Evolutionary conservation across 1,140 invertebrate genomes (phyloP).

Genomic region (Saxidomus purpurata): DNA sequence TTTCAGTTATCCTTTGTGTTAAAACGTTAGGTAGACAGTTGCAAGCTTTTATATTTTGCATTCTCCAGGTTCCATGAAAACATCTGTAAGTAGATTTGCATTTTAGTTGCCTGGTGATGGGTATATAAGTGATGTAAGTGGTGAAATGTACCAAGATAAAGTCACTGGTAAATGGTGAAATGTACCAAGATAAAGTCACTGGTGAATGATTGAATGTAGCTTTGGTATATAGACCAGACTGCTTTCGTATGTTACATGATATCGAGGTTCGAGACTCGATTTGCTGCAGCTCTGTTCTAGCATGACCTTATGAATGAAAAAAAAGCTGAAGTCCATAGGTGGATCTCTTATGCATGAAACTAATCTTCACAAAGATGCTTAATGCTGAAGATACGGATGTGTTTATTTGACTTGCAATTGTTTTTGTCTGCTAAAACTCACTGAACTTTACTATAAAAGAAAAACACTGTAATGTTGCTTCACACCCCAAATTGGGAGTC

Average conservation of each 20-base stretch:
- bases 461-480: too few species aligned
- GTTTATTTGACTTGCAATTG: too few species aligned
- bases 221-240: neutral
- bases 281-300: too few species aligned
- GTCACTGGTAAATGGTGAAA: neutral
- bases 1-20: neutral
- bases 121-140: neutral
- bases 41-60: constrained; percentile 31
- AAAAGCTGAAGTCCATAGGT: too few species aligned
- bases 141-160: neutral
- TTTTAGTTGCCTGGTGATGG: constrained; percentile 39
- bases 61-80: constrained; percentile 65
- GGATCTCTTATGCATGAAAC: too few species aligned
- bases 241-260: neutral
- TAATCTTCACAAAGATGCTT: too few species aligned
- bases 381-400: too few species aligned
- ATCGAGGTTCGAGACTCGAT: too few species aligned
- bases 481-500: too few species aligned
- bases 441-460: too few species aligned
- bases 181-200: neutral
- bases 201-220: neutral
- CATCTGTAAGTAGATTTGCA: constrained; percentile 60
- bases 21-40: neutral
- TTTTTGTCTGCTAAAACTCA: too few species aligned
- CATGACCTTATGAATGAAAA: too few species aligned